phyloP scores from a whole-genome alignment of 2,797 vertebrate species.

The Tauraco hartlaubi region DNA sequence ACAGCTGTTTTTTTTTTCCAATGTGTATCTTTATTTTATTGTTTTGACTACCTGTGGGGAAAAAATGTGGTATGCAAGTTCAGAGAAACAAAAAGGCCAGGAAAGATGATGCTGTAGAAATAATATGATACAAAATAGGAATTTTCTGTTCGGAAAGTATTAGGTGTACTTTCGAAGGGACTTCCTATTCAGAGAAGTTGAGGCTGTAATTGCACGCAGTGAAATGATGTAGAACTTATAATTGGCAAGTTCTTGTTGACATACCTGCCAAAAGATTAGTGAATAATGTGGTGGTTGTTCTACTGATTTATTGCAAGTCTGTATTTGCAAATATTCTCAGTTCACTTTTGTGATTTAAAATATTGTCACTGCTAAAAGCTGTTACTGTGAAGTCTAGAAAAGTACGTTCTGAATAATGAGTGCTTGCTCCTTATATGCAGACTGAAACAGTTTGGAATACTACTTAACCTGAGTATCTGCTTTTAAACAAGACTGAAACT shows the following conservation, averaged over 20 bases:
- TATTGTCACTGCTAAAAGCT: not conserved
- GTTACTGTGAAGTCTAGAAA: not conserved
- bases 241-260: not conserved
- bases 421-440: not conserved
- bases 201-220: not conserved
- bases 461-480: constrained; percentile 29
- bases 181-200: not conserved
- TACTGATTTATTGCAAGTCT: not conserved
- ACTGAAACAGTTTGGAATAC: not conserved
- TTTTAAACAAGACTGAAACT: constrained; percentile 61
- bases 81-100: not conserved
- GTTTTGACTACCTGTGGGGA: not conserved
- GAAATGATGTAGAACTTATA: not conserved
- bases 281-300: not conserved
- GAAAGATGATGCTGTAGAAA: not conserved
- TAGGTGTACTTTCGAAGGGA: not conserved
- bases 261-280: not conserved
- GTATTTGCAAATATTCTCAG: not conserved
- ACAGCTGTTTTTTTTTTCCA: fast-evolving
- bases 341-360: not conserved
- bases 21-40: not conserved
- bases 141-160: not conserved
- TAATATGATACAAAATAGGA: not conserved
- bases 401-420: not conserved
- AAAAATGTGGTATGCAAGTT: not conserved